These are phyloP conservation scores for Pteropus rufus DNA, from an alignment of 2,797 vertebrate genomes.

Conservation along the genomic window DNA sequence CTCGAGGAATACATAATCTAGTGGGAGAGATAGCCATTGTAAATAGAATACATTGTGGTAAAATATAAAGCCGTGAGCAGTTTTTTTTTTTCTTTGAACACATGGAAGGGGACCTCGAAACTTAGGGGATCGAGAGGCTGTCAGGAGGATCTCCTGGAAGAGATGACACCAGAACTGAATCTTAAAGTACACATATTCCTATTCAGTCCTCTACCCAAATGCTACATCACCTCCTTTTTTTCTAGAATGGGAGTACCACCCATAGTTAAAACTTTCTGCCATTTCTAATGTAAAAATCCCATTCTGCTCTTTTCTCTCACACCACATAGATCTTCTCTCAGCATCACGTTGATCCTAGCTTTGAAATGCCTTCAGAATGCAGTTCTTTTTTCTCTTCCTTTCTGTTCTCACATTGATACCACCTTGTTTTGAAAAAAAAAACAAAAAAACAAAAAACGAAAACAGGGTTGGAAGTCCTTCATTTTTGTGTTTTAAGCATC, in stretches of 20 bases:
- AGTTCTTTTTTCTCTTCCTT: not conserved
- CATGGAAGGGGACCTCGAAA: not conserved
- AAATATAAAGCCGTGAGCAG: not conserved
- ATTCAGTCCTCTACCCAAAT: not conserved
- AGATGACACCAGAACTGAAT: not conserved
- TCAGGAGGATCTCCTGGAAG: not conserved
- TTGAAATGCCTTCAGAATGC: not conserved
- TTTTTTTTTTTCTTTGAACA: not conserved
- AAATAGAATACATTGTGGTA: not conserved
- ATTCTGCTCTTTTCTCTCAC: not conserved
- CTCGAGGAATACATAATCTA: not conserved
- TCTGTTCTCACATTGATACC: not conserved
- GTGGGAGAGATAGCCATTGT: not conserved
- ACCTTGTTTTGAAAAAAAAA: not conserved
- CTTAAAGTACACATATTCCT: not conserved
- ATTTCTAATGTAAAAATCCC: not conserved
- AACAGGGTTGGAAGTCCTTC: not conserved
- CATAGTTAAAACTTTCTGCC: not conserved
- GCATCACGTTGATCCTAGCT: not conserved
- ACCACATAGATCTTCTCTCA: too few relatives aligned
- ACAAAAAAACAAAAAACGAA: too few relatives aligned
- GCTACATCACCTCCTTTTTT: not conserved
- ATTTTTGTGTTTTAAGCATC: not conserved
- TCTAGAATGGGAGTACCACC: not conserved
- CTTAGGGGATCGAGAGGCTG: not conserved